Evolutionary conservation across 2,113 vertebrate genomes (phyloP), one percentile per base, ranked within the genome.

Genomic region (Vireo altiloquus): DNA sequence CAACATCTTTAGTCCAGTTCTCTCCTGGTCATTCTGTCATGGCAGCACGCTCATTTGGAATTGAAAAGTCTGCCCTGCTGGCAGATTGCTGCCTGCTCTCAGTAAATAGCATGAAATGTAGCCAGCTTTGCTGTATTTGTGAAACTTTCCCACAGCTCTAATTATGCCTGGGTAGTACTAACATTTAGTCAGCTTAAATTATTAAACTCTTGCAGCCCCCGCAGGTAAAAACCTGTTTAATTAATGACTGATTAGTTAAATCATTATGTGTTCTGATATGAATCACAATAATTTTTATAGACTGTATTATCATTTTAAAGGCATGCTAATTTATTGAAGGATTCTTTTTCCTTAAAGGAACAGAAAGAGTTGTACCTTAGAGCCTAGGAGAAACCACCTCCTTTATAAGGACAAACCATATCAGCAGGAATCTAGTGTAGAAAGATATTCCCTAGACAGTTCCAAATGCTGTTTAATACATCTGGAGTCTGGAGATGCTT

Each of bases 291-390:
- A 90, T 90, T 97, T 96, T 96, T 96, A 95, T 94, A 86, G 95
- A 77, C 82, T 3, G 1, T 90, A 91, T 98, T 98, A 98, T 96
- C 97, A 97, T 97, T 96, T 96, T 97, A 98, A 98, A 97, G 95
- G 94, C 93, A 82, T 89, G 96, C 50, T 97, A 97, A 97, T 96
- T 95, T 92, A 90, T 94, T 94, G 88, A 86, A 92, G 49, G 39
- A 52, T 87, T 90, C 78, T 72, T 93, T 89, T 74, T 68, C 27
- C 25, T 83, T 42, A 88, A 95, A 93, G 71, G 54, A 91, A 49
- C 35, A 75, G 71, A 92, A 88, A 87, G 3, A 80, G 15, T 16
- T 0, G 0, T 47, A 39, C 23, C 46, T 79, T 52, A 37, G 11
- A 44, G 37, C 30, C 68, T 42, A 53, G 66, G 35, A 95, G 49